These are phyloP conservation scores for Pseudococcus jackbeardsleyi DNA, from an alignment of 2,888 invertebrate genomes.

Conservation along the genomic window DNA sequence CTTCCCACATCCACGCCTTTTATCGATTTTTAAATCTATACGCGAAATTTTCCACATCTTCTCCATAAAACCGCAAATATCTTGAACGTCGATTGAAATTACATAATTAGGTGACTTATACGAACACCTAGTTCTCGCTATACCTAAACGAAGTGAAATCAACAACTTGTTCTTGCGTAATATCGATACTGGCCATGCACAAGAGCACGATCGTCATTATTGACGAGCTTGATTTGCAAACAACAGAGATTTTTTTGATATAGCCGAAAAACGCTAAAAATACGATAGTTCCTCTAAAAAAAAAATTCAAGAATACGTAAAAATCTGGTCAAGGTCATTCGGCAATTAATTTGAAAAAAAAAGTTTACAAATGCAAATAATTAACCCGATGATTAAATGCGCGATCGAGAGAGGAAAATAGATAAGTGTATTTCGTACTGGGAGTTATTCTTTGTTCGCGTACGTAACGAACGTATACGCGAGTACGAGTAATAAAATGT, in stretches of 20 bases:
- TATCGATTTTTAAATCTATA: no score
- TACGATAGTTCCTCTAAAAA: no score
- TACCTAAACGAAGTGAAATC: slow-evolving; percentile 51
- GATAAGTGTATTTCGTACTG: no score
- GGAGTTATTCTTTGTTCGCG: not conserved
- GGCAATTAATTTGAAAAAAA: not conserved
- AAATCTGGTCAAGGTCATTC: slow-evolving; percentile 25
- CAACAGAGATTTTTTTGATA: slow-evolving; percentile 10
- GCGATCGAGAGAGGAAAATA: not conserved
- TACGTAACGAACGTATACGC: not conserved
- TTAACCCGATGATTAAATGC: not conserved
- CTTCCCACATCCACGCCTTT: no score
- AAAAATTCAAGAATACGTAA: slow-evolving; percentile 22
- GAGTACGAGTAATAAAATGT: slow-evolving; percentile 4
- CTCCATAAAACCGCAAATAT: not conserved
- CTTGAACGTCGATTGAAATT: not conserved
- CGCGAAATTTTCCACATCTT: no score
- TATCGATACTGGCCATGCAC: not conserved
- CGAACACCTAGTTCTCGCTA: slow-evolving; percentile 16
- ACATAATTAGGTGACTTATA: slow-evolving; percentile 38
- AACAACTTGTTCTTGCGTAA: slow-evolving; percentile 44
- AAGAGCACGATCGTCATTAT: slow-evolving; percentile 8
- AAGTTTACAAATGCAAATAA: not conserved
- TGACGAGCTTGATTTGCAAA: not conserved
- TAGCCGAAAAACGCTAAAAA: not conserved